A percentile compares a stretch with the other conserved stretches of the same genome.
phyloP scores from a whole-genome alignment of 2,113 vertebrate species.

The Sinocyclocheilus maitianheensis region DNA sequence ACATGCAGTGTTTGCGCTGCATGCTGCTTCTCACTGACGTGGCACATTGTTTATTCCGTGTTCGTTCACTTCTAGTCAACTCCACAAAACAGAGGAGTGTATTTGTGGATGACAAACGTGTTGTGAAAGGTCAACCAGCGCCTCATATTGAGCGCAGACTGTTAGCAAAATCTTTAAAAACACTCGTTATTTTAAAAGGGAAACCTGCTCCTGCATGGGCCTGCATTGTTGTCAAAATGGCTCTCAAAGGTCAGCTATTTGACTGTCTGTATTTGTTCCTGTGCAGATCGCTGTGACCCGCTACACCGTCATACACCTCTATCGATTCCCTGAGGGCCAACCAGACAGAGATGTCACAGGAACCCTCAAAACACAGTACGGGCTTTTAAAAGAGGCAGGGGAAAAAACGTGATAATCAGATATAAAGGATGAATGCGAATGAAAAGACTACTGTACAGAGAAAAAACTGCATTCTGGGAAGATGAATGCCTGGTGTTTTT shows the following conservation, averaged over 20 bases:
- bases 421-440: constrained; percentile 19
- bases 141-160: constrained; percentile 49
- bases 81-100: too few species aligned
- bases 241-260: constrained; percentile 35
- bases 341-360: constrained; percentile 29
- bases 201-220: constrained; percentile 34
- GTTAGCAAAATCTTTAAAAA: constrained; percentile 56
- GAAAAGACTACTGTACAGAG: constrained; percentile 4
- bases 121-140: constrained; percentile 52
- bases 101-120: background rate
- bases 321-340: constrained; percentile 8
- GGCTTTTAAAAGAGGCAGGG: constrained; percentile 9
- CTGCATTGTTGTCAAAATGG: constrained; percentile 43
- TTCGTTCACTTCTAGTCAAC: too few species aligned
- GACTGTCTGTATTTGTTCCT: constrained; percentile 25
- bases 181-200: constrained; percentile 51
- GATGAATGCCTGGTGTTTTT: background rate
- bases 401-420: constrained; percentile 2
- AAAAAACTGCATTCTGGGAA: background rate
- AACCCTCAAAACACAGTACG: background rate
- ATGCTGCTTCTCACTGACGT: too few species aligned
- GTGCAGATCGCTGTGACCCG: constrained; percentile 12
- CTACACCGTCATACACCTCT: background rate
- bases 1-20: too few species aligned
- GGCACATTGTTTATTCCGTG: too few species aligned